Evolutionary conservation across 2,797 vertebrate species (phyloP).

Genomic region (Helostoma temminkii): DNA sequence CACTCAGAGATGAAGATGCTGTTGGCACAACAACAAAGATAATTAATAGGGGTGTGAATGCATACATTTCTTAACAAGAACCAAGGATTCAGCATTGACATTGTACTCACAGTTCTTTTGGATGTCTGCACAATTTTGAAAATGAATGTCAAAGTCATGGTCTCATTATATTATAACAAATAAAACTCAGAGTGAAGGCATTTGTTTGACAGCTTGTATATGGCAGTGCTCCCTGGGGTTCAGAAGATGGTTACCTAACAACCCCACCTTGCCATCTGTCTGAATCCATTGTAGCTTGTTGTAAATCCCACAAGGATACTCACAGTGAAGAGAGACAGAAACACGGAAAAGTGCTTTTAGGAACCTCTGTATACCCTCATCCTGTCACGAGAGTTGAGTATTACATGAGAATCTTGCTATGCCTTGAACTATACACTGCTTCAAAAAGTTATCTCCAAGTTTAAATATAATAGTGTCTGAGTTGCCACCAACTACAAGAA

Average conservation of each 20-base stretch:
- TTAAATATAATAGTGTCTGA: slow-evolving; percentile 46
- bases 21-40: slow-evolving; percentile 69
- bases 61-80: slow-evolving; percentile 43
- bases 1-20: slow-evolving; percentile 56
- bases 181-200: slow-evolving; percentile 64
- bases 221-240: slow-evolving; percentile 67
- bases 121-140: slow-evolving; percentile 42
- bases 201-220: slow-evolving; percentile 75
- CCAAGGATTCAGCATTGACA: slow-evolving; percentile 24
- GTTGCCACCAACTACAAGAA: slow-evolving; percentile 23
- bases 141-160: slow-evolving; percentile 55
- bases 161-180: slow-evolving; percentile 66
- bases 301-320: slow-evolving; percentile 71
- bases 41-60: slow-evolving; percentile 59
- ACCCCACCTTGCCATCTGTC: slow-evolving; percentile 82
- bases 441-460: slow-evolving; percentile 56
- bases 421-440: slow-evolving; percentile 57
- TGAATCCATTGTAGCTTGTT: slow-evolving; percentile 73
- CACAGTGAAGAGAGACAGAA: slow-evolving; percentile 66
- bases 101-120: slow-evolving; percentile 28
- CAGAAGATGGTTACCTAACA: slow-evolving; percentile 66
- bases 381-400: slow-evolving; percentile 65
- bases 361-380: slow-evolving; percentile 56
- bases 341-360: slow-evolving; percentile 80
- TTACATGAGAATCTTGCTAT: slow-evolving; percentile 33